Conservation (phyloP, 2,113 vertebrate genomes). For the Archilochus colubris region DNA sequence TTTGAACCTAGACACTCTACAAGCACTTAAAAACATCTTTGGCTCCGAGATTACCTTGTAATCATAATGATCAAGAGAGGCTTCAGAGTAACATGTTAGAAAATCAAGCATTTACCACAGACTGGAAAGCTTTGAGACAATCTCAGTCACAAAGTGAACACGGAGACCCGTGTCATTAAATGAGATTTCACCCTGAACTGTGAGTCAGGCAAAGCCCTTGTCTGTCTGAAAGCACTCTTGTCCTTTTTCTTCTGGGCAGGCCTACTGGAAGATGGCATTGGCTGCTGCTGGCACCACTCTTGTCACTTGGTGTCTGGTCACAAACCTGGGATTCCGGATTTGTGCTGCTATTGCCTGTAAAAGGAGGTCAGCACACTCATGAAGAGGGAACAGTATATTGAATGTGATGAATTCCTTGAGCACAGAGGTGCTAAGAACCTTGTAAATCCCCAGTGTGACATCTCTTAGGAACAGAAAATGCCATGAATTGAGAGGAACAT, state of each 20-base stretch:
- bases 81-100: background rate
- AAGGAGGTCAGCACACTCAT: background rate
- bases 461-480: background rate
- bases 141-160: background rate
- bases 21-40: background rate
- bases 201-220: background rate
- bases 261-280: background rate
- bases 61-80: background rate
- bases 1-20: background rate
- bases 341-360: background rate
- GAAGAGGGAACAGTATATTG: background rate
- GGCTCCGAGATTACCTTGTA: background rate
- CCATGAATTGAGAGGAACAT: background rate
- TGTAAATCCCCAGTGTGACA: background rate
- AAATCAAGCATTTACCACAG: background rate
- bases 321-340: background rate
- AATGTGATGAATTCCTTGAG: background rate
- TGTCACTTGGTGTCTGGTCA: background rate
- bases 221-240: background rate
- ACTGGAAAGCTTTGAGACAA: background rate
- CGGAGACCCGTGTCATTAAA: background rate
- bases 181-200: background rate
- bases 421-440: background rate
- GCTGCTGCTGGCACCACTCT: background rate
- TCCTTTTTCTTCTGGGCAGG: background rate